A percentile compares a stretch with the other conserved stretches of the same genome.
These are phyloP conservation scores for Microcebus tavaratra DNA, from an alignment of 2,113 vertebrate genomes.

Conservation along the genomic window DNA sequence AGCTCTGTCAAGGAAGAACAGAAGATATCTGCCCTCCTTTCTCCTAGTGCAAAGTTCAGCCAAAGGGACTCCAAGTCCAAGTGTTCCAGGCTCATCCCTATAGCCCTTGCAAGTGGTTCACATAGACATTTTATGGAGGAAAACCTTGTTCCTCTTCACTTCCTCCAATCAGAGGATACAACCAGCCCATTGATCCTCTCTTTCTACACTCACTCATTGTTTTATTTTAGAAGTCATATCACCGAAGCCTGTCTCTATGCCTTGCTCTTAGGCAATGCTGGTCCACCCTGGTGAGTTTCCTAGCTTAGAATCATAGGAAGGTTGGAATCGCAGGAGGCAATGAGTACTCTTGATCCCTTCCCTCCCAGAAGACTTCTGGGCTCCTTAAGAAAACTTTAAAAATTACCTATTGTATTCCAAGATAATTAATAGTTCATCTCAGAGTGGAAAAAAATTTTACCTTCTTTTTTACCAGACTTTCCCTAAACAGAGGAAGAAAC, in stretches of 20 bases:
- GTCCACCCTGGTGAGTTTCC: neutral
- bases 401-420: neutral
- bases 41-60: neutral
- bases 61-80: neutral
- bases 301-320: neutral
- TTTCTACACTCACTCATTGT: neutral
- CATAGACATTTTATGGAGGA: neutral
- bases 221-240: neutral
- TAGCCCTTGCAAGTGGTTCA: neutral
- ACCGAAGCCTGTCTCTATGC: neutral
- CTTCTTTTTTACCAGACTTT: conserved; percentile 10
- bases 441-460: neutral
- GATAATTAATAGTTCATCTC: neutral
- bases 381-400: conserved; percentile 37
- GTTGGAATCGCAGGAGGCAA: neutral
- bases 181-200: neutral
- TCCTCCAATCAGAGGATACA: neutral
- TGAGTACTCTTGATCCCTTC: neutral
- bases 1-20: neutral
- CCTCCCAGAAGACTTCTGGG: neutral
- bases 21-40: neutral
- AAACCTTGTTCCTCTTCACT: neutral
- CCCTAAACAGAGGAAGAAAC: neutral
- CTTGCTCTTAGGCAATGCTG: neutral
- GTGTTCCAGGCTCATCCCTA: neutral